These are phyloP conservation scores for Mixornis gularis DNA, from an alignment of 2,113 vertebrate species.

Conservation along the genomic window DNA sequence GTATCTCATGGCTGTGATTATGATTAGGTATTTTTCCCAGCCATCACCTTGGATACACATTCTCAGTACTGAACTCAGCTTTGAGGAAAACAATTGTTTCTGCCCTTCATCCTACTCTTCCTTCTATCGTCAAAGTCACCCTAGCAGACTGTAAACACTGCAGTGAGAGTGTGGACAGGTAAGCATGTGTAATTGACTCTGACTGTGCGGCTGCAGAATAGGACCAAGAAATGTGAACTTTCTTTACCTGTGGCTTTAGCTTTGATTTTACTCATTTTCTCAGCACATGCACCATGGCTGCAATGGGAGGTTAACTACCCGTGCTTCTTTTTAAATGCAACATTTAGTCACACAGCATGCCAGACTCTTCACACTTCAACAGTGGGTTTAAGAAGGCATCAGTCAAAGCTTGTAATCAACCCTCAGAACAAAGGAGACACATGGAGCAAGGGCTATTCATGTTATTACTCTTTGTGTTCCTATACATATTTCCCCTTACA, in stretches of 20 bases:
- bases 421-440: not conserved
- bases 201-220: not conserved
- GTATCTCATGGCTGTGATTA: not conserved
- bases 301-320: not conserved
- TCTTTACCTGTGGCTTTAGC: not conserved
- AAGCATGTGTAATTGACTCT: accelerated
- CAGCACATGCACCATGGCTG: not conserved
- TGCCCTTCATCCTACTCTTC: not conserved
- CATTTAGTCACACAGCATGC: not conserved
- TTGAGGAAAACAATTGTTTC: not conserved
- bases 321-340: not conserved
- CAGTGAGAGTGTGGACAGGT: not conserved
- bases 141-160: not conserved
- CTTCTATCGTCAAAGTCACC: not conserved
- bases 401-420: not conserved
- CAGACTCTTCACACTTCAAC: not conserved
- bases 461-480: not conserved
- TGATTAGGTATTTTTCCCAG: not conserved
- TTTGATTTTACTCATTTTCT: not conserved
- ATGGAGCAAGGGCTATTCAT: not conserved
- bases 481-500: not conserved
- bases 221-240: not conserved
- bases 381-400: not conserved
- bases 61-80: not conserved
- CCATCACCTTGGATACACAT: not conserved